Conservation (phyloP, 1,140 invertebrate species). For the Homalodisca vitripennis region DNA sequence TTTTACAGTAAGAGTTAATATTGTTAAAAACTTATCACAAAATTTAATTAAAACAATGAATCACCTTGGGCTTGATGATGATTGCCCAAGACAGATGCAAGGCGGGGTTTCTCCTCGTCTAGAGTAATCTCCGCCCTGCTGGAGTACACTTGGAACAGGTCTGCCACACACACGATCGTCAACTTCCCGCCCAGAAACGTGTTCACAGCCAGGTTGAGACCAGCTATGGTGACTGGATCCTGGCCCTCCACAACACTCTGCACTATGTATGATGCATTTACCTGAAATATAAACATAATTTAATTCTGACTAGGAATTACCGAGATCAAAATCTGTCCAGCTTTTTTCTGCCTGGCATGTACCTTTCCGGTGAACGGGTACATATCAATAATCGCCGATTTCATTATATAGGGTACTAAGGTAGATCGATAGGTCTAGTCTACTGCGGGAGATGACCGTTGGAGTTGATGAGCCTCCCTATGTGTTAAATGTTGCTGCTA, state of each 20-base stretch:
- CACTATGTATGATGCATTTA: conserved; percentile 35
- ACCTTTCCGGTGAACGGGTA: no score
- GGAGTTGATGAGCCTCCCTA: no score
- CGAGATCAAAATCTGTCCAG: no score
- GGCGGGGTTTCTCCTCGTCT: conserved; percentile 63
- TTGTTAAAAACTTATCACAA: not conserved
- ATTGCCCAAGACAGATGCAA: conserved; percentile 58
- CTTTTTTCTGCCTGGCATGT: no score
- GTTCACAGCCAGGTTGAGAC: conserved; percentile 41
- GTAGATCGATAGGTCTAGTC: no score
- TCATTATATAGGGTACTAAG: no score
- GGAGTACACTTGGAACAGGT: conserved; percentile 60
- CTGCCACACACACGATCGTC: conserved; percentile 60
- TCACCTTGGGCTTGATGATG: conserved; percentile 30
- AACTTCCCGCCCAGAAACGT: conserved; percentile 47
- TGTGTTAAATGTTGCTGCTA: no score
- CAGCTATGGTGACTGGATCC: conserved; percentile 36
- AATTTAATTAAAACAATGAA: conserved; percentile 2
- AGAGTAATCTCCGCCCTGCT: conserved; percentile 50
- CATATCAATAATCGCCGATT: no score
- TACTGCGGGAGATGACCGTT: no score
- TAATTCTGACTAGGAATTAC: no score
- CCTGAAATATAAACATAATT: no score
- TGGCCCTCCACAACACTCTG: conserved; percentile 23
- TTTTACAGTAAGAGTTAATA: not conserved